Evolutionary conservation across 2,888 invertebrate species (phyloP).

Genomic region (Eurytoma californica): DNA sequence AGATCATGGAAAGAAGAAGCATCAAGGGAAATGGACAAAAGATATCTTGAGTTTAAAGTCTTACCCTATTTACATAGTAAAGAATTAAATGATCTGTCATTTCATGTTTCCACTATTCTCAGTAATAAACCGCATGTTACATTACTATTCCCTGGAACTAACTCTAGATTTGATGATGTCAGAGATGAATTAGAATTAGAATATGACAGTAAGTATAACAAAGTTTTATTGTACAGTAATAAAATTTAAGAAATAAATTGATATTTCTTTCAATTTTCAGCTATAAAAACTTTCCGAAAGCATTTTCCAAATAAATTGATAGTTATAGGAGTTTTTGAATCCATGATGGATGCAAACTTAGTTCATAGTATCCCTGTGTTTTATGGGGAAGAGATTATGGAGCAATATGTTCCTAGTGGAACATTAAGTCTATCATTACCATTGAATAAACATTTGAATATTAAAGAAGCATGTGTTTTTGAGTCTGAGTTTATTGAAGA

Average conservation of each 20-base stretch:
- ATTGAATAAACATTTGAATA: background rate
- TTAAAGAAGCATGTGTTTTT: background rate
- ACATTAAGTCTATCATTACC: conserved; percentile 19
- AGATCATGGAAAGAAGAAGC: conserved; percentile 29
- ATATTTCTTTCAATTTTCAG: background rate
- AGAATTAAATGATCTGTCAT: background rate
- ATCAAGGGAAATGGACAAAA: conserved; percentile 5
- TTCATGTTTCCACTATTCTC: conserved; percentile 14
- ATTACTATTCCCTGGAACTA: conserved; percentile 18
- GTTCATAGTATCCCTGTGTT: conserved; percentile 1
- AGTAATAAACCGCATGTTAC: conserved; percentile 1
- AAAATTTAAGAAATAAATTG: background rate
- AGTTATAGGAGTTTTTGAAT: conserved; percentile 4
- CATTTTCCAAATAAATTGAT: conserved; percentile 15
- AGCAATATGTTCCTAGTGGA: background rate
- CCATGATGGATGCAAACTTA: background rate
- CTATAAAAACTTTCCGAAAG: background rate
- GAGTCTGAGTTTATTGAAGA: background rate
- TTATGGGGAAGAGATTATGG: background rate
- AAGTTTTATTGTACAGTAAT: background rate
- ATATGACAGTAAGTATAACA: background rate
- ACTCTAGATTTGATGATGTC: background rate
- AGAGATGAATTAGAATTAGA: background rate
- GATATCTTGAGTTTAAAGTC: background rate
- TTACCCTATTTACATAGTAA: conserved; percentile 7